Conservation (phyloP, 2,113 vertebrate species). For the Cepphus grylle region DNA sequence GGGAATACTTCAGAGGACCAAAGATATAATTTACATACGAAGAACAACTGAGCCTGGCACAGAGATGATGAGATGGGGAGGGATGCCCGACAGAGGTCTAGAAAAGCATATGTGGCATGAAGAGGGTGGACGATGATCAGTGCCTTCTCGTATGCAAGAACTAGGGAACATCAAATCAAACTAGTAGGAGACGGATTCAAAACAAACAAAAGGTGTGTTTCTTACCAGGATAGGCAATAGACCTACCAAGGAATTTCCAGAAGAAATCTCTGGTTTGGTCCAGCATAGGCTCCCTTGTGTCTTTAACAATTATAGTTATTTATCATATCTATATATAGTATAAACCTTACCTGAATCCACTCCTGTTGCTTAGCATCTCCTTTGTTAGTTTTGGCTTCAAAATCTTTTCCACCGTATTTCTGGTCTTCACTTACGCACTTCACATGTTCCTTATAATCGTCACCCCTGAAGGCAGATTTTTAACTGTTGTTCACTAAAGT, state of each 20-base stretch:
- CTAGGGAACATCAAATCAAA: neutral
- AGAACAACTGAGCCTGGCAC: neutral
- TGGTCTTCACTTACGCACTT: conserved; percentile 92
- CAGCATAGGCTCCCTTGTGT: neutral
- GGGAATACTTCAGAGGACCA: neutral
- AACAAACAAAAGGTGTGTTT: neutral
- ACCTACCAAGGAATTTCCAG: neutral
- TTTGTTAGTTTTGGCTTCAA: conserved; percentile 87
- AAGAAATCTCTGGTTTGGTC: neutral
- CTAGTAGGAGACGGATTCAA: neutral
- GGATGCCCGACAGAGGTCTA: neutral
- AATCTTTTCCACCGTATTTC: conserved; percentile 93
- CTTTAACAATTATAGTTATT: neutral
- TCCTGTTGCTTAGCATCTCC: conserved; percentile 92
- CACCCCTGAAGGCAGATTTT: conserved; percentile 74
- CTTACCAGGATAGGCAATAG: neutral
- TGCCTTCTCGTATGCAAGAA: neutral
- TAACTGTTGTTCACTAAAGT: neutral
- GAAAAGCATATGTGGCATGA: neutral
- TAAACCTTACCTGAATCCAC: conserved; percentile 86
- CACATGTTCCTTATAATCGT: conserved; percentile 86
- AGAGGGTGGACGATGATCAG: neutral
- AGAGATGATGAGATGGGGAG: neutral
- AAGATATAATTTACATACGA: neutral
- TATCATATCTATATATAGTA: neutral